Base-by-base conservation (phyloP, 2,888 invertebrate genomes). In the Sceliomorpha sp. region DNA sequence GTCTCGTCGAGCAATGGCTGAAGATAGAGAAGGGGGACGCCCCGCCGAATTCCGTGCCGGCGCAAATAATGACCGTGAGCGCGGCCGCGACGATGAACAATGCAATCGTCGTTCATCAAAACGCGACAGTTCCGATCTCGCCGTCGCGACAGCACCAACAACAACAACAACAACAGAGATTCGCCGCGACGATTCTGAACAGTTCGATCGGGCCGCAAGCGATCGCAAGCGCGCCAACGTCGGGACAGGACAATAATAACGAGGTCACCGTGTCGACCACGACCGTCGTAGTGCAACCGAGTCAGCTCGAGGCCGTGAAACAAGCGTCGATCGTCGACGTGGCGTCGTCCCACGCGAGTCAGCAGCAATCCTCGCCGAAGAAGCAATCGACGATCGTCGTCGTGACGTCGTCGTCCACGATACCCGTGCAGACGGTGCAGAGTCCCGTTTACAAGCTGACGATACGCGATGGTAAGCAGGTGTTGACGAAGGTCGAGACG, bases 1-100 rank as follows among this genome's bases (percentile, higher is more conserved):
- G 94, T 79, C 90, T 97, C 60, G 97, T 97, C 17, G 95, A 96
- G 82, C 94, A 95, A 84, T 97, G 97, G 97, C 90, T 97, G 78
- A 94, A 94, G 87, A 94, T 96, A 58, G 96, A 97, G 1, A 96
- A 96, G 88, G 94, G 93, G 64, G 93, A 94, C 88, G 90, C 91
- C 60, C 90, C 91, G 17, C 87, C 89, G 13, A 86, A 85, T 64
- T 80, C 85, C 1, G 81, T 83, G 4, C 83, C 84, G 7, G 79
- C 80, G 1, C 85, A 84, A 72, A 89, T 91, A 63, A 89, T 91
- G 76, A 82, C 89, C 39, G 82, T 89, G 87, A 89, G 76, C 80
- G 42, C 58, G 7, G 47, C 62, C 12, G 20, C 12, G 26, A 7
- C 45, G 10, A 12, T 9, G 2, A n/a, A n/a, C n/a, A 20, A 17